phyloP scores from a whole-genome alignment of 2,797 vertebrate species.

The Bryconaethiops microstoma region DNA sequence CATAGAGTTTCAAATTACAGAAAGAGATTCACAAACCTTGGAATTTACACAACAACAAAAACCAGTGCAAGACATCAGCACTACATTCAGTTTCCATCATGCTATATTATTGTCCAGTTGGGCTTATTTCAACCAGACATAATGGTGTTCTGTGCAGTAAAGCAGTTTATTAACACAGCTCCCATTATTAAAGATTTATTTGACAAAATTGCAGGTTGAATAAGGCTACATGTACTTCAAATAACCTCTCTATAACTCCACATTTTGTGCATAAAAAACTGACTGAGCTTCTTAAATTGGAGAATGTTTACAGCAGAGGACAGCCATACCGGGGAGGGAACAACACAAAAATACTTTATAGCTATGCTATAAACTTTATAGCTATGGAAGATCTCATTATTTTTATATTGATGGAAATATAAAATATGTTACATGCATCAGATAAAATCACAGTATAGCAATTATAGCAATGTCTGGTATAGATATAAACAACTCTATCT shows the following conservation, averaged over 20 bases:
- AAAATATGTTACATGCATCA: no score
- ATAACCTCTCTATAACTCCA: not conserved
- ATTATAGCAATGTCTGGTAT: no score
- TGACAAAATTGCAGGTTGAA: not conserved
- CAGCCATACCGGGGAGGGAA: not conserved
- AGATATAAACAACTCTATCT: no score
- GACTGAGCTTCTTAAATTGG: not conserved
- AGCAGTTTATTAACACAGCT: not conserved
- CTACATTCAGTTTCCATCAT: not conserved
- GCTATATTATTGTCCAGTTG: not conserved
- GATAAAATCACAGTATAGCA: no score
- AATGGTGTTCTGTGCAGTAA: not conserved
- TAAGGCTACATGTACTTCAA: not conserved
- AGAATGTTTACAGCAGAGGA: not conserved
- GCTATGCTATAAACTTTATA: no score
- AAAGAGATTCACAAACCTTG: not conserved
- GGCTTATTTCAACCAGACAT: not conserved
- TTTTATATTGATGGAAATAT: no score
- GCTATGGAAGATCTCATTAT: no score
- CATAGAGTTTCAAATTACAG: constrained; percentile 1
- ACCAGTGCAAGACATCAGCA: not conserved
- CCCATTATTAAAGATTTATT: not conserved
- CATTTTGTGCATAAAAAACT: not conserved
- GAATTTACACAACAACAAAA: not conserved
- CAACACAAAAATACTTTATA: no score